Percentiles rank a stretch among this genome's conserved stretches.
Evolutionary conservation across 2,797 vertebrate genomes (phyloP).

Genomic region (Echeneis naucrates): DNA sequence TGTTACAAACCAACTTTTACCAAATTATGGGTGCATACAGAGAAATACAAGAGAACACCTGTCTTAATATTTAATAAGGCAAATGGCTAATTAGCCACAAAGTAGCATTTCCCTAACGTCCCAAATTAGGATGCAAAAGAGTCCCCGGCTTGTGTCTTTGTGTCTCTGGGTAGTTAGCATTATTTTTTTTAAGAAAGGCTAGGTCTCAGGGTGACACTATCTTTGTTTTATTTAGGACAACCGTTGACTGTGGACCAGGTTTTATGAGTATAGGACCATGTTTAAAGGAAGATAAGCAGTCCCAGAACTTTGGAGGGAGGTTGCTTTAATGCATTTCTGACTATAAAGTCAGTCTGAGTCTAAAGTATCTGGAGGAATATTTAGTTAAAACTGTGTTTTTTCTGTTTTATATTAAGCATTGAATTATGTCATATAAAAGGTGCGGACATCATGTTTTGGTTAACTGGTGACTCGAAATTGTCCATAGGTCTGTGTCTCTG

Average conservation of each 20-base stretch:
- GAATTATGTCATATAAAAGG: no score
- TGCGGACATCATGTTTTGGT: no score
- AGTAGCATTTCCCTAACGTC: slow-evolving; percentile 31
- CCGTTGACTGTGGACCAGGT: slow-evolving; percentile 4
- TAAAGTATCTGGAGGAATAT: not conserved
- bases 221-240: slow-evolving; percentile 26
- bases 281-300: slow-evolving; percentile 14
- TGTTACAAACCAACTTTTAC: slow-evolving; percentile 24
- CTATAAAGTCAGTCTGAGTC: no score
- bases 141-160: slow-evolving; percentile 33
- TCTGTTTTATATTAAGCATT: no score
- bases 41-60: slow-evolving; percentile 4
- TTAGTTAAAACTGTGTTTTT: not conserved
- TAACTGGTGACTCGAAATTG: no score
- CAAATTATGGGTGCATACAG: slow-evolving; percentile 30
- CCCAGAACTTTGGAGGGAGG: not conserved
- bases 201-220: slow-evolving; percentile 45
- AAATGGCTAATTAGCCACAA: slow-evolving; percentile 51
- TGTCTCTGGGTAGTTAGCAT: slow-evolving; percentile 49
- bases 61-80: slow-evolving; percentile 46
- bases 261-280: slow-evolving; percentile 22
- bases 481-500: no score
- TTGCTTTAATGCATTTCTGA: not conserved
- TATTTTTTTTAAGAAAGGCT: slow-evolving; percentile 58
- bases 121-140: slow-evolving; percentile 45